Percentiles rank a stretch among this genome's conserved stretches.
phyloP scores from a whole-genome alignment of 2,113 vertebrate species.

The Lichenostomus cassidix region DNA sequence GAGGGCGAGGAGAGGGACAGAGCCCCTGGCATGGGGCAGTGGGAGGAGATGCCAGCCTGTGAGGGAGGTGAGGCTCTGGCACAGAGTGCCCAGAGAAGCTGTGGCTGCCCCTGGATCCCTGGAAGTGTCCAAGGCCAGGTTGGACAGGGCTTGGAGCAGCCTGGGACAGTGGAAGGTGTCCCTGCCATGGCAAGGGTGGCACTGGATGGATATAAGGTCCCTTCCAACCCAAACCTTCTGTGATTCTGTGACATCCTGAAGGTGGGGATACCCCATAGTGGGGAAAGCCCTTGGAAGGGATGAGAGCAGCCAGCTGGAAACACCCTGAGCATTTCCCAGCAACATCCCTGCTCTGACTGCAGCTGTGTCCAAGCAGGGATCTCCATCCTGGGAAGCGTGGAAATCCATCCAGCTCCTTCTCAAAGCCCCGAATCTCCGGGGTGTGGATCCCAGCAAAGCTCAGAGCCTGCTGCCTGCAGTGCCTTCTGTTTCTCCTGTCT shows the following conservation, averaged over 20 bases:
- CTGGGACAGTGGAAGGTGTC: not conserved
- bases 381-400: not conserved
- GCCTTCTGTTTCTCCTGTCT: slow-evolving; percentile 9
- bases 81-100: not conserved
- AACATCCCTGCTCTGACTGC: not conserved
- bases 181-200: not conserved
- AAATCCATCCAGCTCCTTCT: not conserved
- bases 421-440: not conserved
- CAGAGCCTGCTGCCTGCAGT: not conserved
- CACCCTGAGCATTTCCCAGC: rapidly evolving
- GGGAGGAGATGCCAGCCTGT: rapidly evolving
- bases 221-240: not conserved
- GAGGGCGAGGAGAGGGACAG: not conserved
- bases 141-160: rapidly evolving
- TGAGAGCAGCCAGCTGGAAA: rapidly evolving
- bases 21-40: not conserved
- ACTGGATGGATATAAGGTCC: not conserved
- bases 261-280: not conserved
- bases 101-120: not conserved
- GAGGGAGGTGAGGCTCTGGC: not conserved
- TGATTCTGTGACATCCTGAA: not conserved
- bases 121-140: not conserved
- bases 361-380: not conserved
- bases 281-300: not conserved
- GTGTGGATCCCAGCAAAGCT: not conserved